phyloP scores from a whole-genome alignment of 2,113 vertebrate species.

The Macheiramphus alcinus region DNA sequence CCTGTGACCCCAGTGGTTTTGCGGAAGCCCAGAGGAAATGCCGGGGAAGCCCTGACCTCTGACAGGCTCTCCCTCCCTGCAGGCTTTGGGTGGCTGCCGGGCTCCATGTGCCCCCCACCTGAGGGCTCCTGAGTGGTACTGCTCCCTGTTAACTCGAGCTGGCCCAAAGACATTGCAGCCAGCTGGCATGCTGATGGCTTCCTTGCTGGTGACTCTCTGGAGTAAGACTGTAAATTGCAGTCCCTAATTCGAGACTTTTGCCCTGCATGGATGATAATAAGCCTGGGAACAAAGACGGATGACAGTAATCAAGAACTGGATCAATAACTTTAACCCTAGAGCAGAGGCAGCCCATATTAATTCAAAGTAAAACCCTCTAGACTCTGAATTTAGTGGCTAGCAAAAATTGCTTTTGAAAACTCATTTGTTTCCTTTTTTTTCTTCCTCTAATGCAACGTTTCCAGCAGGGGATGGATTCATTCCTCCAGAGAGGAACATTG shows the following conservation, averaged over 20 bases:
- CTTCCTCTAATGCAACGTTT: not conserved
- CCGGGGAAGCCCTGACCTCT: not conserved
- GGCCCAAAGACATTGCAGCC: not conserved
- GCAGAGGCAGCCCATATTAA: not conserved
- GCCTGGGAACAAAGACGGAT: not conserved
- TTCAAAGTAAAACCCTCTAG: not conserved
- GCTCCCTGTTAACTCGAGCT: not conserved
- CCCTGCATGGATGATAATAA: not conserved
- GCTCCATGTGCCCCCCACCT: not conserved
- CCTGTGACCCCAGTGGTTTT: not conserved
- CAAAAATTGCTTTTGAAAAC: not conserved
- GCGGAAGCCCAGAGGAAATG: not conserved
- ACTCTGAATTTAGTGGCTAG: not conserved
- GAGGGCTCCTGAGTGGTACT: not conserved
- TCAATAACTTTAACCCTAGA: conserved; percentile 17
- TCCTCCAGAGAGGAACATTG: not conserved
- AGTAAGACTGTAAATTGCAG: not conserved
- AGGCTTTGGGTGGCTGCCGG: not conserved
- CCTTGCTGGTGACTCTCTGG: not conserved
- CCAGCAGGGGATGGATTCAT: not conserved
- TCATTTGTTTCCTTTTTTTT: not conserved
- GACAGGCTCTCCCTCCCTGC: not conserved
- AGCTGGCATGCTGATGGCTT: not conserved
- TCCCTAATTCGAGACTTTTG: not conserved
- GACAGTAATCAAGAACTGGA: not conserved